These are phyloP conservation scores for Drosophila neoperkinsi DNA, from an alignment of 2,888 invertebrate species.

Conservation along the genomic window DNA sequence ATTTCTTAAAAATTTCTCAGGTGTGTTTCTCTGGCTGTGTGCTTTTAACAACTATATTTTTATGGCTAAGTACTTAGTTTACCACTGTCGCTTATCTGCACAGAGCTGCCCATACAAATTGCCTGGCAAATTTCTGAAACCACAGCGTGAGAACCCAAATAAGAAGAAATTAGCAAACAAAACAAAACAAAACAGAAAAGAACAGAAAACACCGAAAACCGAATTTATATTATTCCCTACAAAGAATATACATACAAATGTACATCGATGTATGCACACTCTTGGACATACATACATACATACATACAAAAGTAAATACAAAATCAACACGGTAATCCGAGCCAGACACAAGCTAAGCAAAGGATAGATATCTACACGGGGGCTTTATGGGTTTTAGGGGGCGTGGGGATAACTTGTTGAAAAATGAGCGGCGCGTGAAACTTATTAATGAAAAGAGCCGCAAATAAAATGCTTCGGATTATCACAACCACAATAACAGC, in stretches of 20 bases:
- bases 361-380: conserved; percentile 22
- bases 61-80: not conserved
- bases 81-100: conserved; percentile 17
- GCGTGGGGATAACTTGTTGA: conserved; percentile 54
- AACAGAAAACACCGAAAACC: conserved; percentile 5
- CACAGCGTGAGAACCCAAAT: conserved; percentile 56
- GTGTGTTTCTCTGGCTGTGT: not conserved
- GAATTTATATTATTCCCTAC: conserved; percentile 33
- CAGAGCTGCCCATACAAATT: conserved; percentile 25
- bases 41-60: not conserved
- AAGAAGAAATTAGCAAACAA: conserved; percentile 52
- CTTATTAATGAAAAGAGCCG: conserved; percentile 81
- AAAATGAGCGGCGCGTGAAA: conserved; percentile 81
- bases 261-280: not conserved
- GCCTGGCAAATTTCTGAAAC: conserved; percentile 44
- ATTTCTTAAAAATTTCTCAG: not conserved
- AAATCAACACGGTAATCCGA: conserved; percentile 78
- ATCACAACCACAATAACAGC: conserved; percentile 53
- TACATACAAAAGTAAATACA: conserved; percentile 53
- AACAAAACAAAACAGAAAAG: conserved; percentile 12
- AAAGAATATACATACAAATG: not conserved
- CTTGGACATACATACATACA: not conserved
- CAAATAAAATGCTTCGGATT: conserved; percentile 66
- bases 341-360: conserved; percentile 54
- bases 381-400: conserved; percentile 1